phyloP scores from a whole-genome alignment of 2,888 invertebrate species.

The Drosophila rellima region DNA sequence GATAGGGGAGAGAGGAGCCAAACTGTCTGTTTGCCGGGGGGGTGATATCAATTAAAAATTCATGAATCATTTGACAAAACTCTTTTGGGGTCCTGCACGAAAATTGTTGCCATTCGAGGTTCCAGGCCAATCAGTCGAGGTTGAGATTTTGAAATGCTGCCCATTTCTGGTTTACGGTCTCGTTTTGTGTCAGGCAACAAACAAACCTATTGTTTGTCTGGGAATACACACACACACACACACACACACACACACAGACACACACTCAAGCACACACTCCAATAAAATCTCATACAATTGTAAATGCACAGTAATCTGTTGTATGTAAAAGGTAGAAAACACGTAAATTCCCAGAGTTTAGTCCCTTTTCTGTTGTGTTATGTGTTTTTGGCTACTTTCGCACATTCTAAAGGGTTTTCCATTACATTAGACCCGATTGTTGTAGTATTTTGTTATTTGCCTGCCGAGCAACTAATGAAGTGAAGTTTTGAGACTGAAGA shows the following conservation, averaged over 20 bases:
- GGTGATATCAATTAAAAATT: constrained; percentile 74
- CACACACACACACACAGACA: constrained; percentile 10
- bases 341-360: constrained; percentile 45
- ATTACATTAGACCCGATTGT: constrained; percentile 62
- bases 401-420: constrained; percentile 56
- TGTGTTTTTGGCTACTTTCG: constrained; percentile 27
- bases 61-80: constrained; percentile 81
- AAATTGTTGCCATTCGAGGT: constrained; percentile 55
- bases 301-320: constrained; percentile 69
- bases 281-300: constrained; percentile 25
- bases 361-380: constrained; percentile 31
- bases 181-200: constrained; percentile 10
- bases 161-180: constrained; percentile 26
- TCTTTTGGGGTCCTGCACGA: constrained; percentile 51
- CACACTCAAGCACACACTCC: constrained; percentile 9
- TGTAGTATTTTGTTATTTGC: constrained; percentile 33
- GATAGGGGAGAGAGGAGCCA: background rate
- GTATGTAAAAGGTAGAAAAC: constrained; percentile 76
- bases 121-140: constrained; percentile 63
- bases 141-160: constrained; percentile 30
- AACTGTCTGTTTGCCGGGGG: constrained; percentile 4
- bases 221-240: constrained; percentile 13
- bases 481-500: constrained; percentile 23
- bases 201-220: constrained; percentile 40
- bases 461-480: constrained; percentile 48